These are phyloP conservation scores for Patiria miniata DNA, from an alignment of 35 echinoderm and acorn worm species.

Conservation along the genomic window DNA sequence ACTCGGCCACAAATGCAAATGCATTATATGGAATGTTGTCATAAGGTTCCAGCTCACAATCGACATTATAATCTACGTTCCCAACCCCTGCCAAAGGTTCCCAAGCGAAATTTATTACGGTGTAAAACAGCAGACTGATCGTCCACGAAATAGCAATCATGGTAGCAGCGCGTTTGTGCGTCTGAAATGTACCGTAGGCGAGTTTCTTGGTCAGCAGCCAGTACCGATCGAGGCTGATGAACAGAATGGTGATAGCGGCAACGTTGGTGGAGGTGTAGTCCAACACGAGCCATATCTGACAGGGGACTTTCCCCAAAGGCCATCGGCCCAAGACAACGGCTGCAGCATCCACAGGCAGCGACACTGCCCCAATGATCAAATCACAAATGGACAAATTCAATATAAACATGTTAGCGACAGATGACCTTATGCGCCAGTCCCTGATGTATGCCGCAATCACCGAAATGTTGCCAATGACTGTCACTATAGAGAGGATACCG, in stretches of 20 bases:
- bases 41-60: slow-evolving; percentile 59
- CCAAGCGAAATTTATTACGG: slow-evolving; percentile 39
- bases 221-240: slow-evolving; percentile 85
- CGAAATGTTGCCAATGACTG: slow-evolving; percentile 32
- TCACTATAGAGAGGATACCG: slow-evolving; percentile 17
- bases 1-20: slow-evolving; percentile 46
- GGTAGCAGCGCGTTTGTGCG: slow-evolving; percentile 24
- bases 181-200: slow-evolving; percentile 57
- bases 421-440: slow-evolving; percentile 21
- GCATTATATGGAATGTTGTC: not conserved
- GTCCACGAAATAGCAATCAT: slow-evolving; percentile 19
- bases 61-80: not conserved
- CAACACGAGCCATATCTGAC: slow-evolving; percentile 69
- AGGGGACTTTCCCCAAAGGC: slow-evolving; percentile 56
- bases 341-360: slow-evolving; percentile 40
- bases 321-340: slow-evolving; percentile 50
- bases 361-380: slow-evolving; percentile 64
- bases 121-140: slow-evolving; percentile 7
- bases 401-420: slow-evolving; percentile 49
- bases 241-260: slow-evolving; percentile 54
- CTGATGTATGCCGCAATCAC: slow-evolving; percentile 37
- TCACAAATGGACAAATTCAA: slow-evolving; percentile 68
- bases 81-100: not conserved
- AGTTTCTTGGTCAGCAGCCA: slow-evolving; percentile 76
- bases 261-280: slow-evolving; percentile 57